phyloP scores from a whole-genome alignment of 1,140 invertebrate genomes.

The Calephelis virginiensis region DNA sequence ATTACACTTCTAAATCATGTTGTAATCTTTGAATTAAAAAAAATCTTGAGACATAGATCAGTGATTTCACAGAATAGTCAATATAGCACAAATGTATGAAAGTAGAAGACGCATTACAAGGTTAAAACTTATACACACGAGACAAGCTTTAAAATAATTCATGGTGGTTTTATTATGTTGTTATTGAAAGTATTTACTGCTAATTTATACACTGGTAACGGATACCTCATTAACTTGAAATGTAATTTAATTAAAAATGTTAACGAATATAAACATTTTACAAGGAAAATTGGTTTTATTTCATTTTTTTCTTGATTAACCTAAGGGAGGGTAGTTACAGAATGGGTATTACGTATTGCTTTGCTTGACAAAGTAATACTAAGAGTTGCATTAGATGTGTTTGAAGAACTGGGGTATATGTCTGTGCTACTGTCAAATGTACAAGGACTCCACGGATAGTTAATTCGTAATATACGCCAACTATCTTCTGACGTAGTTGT shows the following conservation, averaged over 20 bases:
- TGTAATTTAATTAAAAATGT: neutral
- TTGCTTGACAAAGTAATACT: neutral
- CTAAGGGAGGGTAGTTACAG: neutral
- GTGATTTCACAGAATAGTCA: too few species aligned
- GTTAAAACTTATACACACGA: too few species aligned
- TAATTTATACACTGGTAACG: neutral
- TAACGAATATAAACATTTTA: slow-evolving; percentile 11
- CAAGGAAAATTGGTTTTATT: neutral
- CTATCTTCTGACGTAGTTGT: slow-evolving; percentile 32
- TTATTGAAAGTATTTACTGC: slow-evolving; percentile 6
- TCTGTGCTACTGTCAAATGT: slow-evolving; percentile 39
- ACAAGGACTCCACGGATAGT: slow-evolving; percentile 42
- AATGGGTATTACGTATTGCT: neutral
- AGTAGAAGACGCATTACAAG: too few species aligned
- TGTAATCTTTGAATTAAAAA: too few species aligned
- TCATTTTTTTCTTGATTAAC: neutral
- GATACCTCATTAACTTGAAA: slow-evolving; percentile 9
- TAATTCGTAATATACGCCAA: slow-evolving; percentile 26
- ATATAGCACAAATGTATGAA: too few species aligned
- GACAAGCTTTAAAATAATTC: slow-evolving; percentile 6
- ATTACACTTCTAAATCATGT: too few species aligned
- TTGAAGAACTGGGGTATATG: slow-evolving; percentile 42
- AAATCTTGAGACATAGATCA: too few species aligned
- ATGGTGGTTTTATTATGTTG: slow-evolving; percentile 2
- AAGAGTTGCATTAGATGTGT: slow-evolving; percentile 2